Base-by-base conservation (phyloP, 1,140 invertebrate genomes). In the Eupeodes corollae region DNA sequence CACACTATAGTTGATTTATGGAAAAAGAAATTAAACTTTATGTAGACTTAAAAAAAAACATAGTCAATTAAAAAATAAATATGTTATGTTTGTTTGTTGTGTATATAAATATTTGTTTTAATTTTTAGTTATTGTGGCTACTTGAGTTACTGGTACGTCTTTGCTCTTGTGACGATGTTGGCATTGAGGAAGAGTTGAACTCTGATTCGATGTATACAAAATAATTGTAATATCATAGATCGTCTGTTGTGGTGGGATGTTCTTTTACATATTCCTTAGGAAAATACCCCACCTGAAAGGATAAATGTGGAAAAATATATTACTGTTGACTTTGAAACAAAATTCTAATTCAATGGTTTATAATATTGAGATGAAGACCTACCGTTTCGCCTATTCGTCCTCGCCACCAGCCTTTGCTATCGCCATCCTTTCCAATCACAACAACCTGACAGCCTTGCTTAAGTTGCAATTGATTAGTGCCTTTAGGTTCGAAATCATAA, bases 321-420 rank as follows among this genome's bases (percentile, higher is more conserved):
- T 16, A 39, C 6, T 15, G 8, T 15, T 9, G 8, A 11, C 15
- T 13, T 8, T 13, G 6, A 33, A 9, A 33, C 32, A 33, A 33
- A 13, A 35, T 10, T 35, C 5, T 6, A 35, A 35, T 10, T 35
- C 12, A 5, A 35, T 3, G 34, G 5, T 6, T n/a, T 3, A 10
- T 15, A 52, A 48, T 31, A 19, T 30, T 11, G 2, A 42, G 11
- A 14, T 43, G 21, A 6, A 14, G 31, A 6, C 48, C 57, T 59
- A 77, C 78, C 66, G 72, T 73, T 55, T 82, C 76, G 39, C 75
- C 75, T 41, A 81, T 76, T 58, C 79, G 77, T 31, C 85, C 85
- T 54, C 86, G 86, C 84, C 84, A 88, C 84, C 84, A 88, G 45
- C 85, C 85, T 59, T 82, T 83, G 53, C 81, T 77, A 58, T 83